phyloP scores from a whole-genome alignment of 2,888 invertebrate species.

The Mesochorus sp. region DNA sequence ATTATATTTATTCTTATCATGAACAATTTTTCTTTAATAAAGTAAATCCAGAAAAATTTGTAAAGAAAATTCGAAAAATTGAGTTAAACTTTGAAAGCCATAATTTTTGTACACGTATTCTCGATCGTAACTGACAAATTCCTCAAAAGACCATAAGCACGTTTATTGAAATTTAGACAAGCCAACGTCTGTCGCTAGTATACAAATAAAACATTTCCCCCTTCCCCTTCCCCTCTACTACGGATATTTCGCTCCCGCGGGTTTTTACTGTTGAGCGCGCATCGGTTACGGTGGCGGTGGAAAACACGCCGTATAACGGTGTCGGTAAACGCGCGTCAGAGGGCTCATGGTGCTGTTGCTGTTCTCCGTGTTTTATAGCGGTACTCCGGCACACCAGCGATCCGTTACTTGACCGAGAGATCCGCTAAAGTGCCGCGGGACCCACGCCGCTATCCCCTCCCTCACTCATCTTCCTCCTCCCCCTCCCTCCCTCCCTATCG shows the following conservation, averaged over 20 bases:
- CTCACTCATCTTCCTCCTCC: background rate
- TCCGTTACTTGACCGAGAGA: constrained; percentile 82
- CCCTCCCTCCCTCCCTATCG: background rate
- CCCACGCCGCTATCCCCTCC: constrained; percentile 57
- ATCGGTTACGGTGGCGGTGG: constrained; percentile 1
- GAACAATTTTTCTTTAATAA: too few relatives aligned
- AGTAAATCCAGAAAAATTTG: too few relatives aligned
- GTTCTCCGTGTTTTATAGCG: constrained; percentile 72
- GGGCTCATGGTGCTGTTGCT: constrained; percentile 39
- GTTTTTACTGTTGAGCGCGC: constrained; percentile 25
- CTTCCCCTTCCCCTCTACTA: background rate
- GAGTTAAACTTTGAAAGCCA: too few relatives aligned
- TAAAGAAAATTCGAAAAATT: too few relatives aligned
- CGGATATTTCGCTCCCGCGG: constrained; percentile 6
- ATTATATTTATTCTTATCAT: too few relatives aligned
- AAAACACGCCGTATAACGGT: constrained; percentile 73
- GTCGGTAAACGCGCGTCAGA: constrained; percentile 80
- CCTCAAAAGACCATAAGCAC: too few relatives aligned
- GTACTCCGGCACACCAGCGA: constrained; percentile 76
- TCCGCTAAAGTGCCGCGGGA: constrained; percentile 79
- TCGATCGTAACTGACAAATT: too few relatives aligned
- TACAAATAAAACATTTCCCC: background rate
- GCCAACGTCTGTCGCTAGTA: background rate
- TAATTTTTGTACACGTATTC: too few relatives aligned
- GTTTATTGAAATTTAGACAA: too few relatives aligned